Conservation (phyloP, 1,140 invertebrate species). For the Nautilus pompilius region DNA sequence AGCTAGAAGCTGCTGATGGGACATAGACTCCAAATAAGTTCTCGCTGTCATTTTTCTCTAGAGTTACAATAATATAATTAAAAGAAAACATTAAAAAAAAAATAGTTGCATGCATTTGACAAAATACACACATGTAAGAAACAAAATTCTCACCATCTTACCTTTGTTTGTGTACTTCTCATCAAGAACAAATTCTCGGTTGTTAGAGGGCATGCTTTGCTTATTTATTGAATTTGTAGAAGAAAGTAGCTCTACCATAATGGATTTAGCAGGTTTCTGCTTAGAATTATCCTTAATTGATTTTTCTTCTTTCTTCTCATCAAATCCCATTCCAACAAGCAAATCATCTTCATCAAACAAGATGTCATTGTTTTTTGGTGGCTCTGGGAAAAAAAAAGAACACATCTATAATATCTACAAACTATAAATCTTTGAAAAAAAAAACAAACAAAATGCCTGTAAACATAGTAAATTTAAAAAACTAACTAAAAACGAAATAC, state of each 20-base stretch:
- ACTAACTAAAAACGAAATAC: too few species aligned
- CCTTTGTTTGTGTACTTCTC: constrained; percentile 34
- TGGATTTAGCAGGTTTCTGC: constrained; percentile 25
- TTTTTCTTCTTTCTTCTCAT: constrained; percentile 17
- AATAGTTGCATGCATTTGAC: too few species aligned
- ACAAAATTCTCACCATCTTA: too few species aligned
- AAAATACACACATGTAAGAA: too few species aligned
- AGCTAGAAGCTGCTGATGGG: constrained; percentile 34
- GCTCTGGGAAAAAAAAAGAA: too few species aligned
- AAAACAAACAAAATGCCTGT: too few species aligned
- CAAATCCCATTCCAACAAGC: constrained; percentile 24
- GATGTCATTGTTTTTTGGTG: constrained; percentile 24
- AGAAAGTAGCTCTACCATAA: constrained; percentile 36
- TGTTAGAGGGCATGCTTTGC: too few species aligned
- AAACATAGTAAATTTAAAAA: too few species aligned
- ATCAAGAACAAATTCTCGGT: constrained; percentile 38
- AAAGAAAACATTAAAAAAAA: not conserved
- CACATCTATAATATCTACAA: too few species aligned
- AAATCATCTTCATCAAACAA: constrained; percentile 38
- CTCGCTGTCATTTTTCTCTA: constrained; percentile 29
- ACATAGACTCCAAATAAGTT: constrained; percentile 39
- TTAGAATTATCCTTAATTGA: too few species aligned
- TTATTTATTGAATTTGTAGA: too few species aligned
- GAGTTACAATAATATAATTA: not conserved
- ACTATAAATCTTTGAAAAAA: too few species aligned